phyloP scores from a whole-genome alignment of 2,888 invertebrate genomes.

The Charanyca ferruginea region DNA sequence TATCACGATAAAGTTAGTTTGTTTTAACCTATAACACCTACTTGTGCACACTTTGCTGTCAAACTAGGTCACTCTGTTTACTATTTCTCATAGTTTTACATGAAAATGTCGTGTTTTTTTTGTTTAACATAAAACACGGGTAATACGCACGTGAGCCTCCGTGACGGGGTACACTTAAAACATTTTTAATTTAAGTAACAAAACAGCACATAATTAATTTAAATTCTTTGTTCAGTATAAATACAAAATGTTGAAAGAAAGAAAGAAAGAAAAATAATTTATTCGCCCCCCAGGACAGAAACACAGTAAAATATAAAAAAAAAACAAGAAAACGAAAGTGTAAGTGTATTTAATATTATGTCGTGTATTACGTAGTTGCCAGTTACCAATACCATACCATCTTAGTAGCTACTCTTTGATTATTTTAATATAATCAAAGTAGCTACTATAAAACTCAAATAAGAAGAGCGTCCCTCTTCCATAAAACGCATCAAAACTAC shows the following conservation, averaged over 20 bases:
- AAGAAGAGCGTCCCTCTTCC: not conserved
- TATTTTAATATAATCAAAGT: too few relatives aligned
- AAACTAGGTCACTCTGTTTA: conserved; percentile 47
- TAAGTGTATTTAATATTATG: too few relatives aligned
- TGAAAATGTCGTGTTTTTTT: conserved; percentile 37
- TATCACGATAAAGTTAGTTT: conserved; percentile 28
- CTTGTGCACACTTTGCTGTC: conserved; percentile 35
- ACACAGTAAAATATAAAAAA: too few relatives aligned
- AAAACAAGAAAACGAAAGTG: too few relatives aligned
- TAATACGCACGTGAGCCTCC: conserved; percentile 53
- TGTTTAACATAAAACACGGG: conserved; percentile 15
- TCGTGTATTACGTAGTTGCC: not conserved
- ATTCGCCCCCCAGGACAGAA: too few relatives aligned
- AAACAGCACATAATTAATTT: conserved; percentile 8
- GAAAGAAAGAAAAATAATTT: too few relatives aligned
- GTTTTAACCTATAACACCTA: conserved; percentile 31
- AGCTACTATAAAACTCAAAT: conserved; percentile 9
- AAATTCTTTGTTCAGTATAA: conserved; percentile 13
- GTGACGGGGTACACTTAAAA: conserved; percentile 35
- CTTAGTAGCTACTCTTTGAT: too few relatives aligned
- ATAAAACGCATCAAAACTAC: not conserved
- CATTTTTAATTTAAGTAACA: conserved; percentile 12
- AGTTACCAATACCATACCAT: not conserved
- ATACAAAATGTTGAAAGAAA: conserved; percentile 5
- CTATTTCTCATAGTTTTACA: conserved; percentile 34